Evolutionary conservation across 1,140 invertebrate species (phyloP), one percentile per base, ranked within the genome.

Genomic region (Anastatus disparis): DNA sequence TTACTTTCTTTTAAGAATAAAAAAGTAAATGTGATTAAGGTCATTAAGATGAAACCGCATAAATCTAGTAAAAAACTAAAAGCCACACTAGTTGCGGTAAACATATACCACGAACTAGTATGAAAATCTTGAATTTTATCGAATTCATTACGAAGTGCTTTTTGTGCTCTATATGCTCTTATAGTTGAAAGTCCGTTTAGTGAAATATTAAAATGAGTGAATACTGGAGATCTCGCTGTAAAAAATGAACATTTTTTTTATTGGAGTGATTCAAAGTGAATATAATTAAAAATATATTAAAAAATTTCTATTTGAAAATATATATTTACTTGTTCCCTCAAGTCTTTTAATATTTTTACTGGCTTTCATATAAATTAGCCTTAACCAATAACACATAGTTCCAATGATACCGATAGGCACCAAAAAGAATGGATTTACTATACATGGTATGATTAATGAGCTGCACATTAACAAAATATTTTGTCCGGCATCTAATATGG

Each of bases 131-230:
- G 86, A 59, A 81, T 75, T 68, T 89, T 90, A 76, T 95, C 93
- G 75, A 95, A 95, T 83, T 94, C 91, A 35, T 90, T 83, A 73
- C 93, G 92, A 10, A 97, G 88, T 58, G 92, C 90, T 72, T 91
- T 87, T 82, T 96, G 89, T 0, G 92, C 92, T 35, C 89, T 88
- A 75, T 93, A 96, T 0, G 96, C 94, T 65, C 96, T 87, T 56
- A 99, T 95, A 0, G 96, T 97, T 0, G 93, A 89, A 31, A 98
- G 86, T 6, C 96, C 96, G 83, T 94, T 93, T 1, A 98, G 84
- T 0, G 95, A 93, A 31, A 95, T 91, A 80, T 93, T 95, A 59
- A 98, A 85, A 80, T 98, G 95, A 13, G 94, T 94, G 75, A 95
- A 94, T 2, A 95, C 91, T 27, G 95, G 95, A 77, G 91, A 93